A percentile compares a stretch with the other conserved stretches of the same genome.
These are phyloP conservation scores for Apodemus sylvaticus DNA, from an alignment of 2,113 vertebrate genomes.

Conservation along the genomic window DNA sequence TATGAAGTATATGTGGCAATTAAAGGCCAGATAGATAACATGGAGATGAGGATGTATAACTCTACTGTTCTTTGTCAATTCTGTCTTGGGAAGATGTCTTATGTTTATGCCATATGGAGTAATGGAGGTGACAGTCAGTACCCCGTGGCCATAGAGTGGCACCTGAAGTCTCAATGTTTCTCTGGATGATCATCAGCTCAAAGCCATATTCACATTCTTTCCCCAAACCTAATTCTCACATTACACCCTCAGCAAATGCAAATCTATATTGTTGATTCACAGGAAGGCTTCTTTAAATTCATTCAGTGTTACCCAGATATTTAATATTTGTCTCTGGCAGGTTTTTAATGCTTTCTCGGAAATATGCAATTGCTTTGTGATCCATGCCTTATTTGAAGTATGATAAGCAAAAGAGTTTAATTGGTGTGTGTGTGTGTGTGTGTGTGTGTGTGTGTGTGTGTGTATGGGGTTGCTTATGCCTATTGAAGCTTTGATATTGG, in stretches of 20 bases:
- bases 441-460: background rate
- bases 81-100: background rate
- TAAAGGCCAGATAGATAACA: background rate
- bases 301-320: constrained; percentile 33
- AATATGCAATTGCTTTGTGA: background rate
- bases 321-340: constrained; percentile 39
- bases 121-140: background rate
- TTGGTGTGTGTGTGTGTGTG: background rate
- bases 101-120: background rate
- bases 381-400: background rate
- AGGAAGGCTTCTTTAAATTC: constrained; percentile 36
- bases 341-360: constrained; percentile 20
- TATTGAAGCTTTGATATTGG: background rate
- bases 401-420: background rate
- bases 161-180: background rate
- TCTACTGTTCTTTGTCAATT: background rate
- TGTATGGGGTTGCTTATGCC: background rate
- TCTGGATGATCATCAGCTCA: background rate
- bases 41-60: background rate
- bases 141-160: background rate
- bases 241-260: constrained; percentile 1
- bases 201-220: background rate
- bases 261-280: constrained; percentile 2
- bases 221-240: background rate
- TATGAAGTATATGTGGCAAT: background rate